Evolutionary conservation across 2,797 vertebrate genomes (phyloP).

Genomic region (Avahi laniger): DNA sequence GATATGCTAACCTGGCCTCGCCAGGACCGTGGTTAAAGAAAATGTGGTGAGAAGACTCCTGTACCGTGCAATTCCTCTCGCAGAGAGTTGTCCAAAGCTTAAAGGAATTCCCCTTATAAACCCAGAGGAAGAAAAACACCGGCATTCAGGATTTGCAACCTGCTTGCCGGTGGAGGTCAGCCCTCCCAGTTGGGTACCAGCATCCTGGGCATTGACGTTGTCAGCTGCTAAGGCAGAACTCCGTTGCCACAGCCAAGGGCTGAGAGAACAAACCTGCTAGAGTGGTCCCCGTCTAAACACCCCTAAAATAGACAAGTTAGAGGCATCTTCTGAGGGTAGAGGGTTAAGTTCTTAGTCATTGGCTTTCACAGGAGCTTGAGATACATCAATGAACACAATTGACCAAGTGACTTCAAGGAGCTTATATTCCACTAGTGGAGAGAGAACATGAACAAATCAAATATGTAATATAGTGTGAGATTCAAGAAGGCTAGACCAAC

Average conservation of each 20-base stretch:
- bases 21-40: fast-evolving
- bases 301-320: not conserved
- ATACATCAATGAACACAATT: not conserved
- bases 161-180: not conserved
- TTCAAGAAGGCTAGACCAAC: not conserved
- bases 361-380: not conserved
- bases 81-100: not conserved
- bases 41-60: fast-evolving
- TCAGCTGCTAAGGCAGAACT: not conserved
- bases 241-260: not conserved
- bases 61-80: not conserved
- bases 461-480: not conserved
- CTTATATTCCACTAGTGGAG: not conserved
- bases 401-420: not conserved
- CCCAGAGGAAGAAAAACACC: not conserved
- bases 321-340: not conserved
- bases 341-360: not conserved
- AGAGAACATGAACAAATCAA: not conserved
- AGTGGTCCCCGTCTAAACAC: not conserved
- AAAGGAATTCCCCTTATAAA: not conserved
- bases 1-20: not conserved
- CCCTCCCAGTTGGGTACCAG: not conserved
- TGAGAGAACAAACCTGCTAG: not conserved
- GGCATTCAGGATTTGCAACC: fast-evolving
- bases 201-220: fast-evolving